phyloP scores from a whole-genome alignment of 2,113 vertebrate genomes.

The Laticauda colubrina region DNA sequence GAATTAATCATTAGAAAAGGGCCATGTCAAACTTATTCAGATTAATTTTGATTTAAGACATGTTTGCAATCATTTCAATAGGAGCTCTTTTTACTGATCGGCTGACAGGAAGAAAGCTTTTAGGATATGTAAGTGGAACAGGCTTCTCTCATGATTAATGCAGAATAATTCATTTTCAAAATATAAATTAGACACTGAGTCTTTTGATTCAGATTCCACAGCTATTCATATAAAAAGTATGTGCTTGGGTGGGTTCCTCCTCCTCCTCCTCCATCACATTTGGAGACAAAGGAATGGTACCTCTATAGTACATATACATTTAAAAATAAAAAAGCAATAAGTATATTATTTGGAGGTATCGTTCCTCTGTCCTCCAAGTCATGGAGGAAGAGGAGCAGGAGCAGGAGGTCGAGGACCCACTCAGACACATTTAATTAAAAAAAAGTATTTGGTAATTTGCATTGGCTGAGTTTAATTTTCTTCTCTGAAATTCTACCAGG shows the following conservation, averaged over 20 bases:
- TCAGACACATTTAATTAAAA: too few species aligned
- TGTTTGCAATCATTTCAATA: constrained; percentile 18
- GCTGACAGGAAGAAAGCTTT: constrained; percentile 1
- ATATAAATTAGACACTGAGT: neutral
- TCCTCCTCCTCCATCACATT: neutral
- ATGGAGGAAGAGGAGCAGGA: too few species aligned
- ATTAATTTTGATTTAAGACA: neutral
- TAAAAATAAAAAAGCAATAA: neutral
- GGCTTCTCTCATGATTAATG: constrained; percentile 3
- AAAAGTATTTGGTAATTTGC: neutral
- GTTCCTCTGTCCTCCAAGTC: neutral
- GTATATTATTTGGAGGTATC: neutral
- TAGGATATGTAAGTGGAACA: constrained; percentile 19
- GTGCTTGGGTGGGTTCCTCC: neutral
- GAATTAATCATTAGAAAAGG: constrained; percentile 26
- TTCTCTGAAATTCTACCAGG: neutral
- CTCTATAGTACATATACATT: neutral
- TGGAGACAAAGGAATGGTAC: neutral
- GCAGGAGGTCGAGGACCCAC: too few species aligned
- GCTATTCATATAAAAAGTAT: neutral
- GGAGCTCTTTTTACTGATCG: constrained; percentile 17
- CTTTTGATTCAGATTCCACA: neutral
- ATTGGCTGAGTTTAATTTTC: neutral
- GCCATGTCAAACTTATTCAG: neutral
- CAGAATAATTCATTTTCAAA: neutral